Base-by-base conservation (phyloP, 2,888 invertebrate species). In the Rapana venosa region DNA sequence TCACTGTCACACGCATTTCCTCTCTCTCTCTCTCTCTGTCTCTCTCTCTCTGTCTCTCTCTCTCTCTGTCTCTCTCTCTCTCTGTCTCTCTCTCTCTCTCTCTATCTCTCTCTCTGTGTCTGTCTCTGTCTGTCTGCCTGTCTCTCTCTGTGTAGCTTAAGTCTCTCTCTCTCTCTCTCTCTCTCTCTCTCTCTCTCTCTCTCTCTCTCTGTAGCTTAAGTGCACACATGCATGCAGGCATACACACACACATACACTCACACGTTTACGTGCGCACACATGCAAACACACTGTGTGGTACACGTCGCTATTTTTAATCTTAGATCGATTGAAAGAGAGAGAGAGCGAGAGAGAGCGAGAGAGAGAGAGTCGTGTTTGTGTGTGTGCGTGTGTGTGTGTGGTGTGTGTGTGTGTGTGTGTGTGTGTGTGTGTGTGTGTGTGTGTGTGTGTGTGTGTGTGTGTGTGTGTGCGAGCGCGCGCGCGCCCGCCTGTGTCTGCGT, bases 161-260 rank as follows among this genome's bases (percentile, higher is more conserved):
- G 26, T 70, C 70, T 70, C 70, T 70, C 70, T 70, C 70, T 70
- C 70, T 70, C 70, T 70, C 70, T 70, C 70, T 70, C 77, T 32
- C 77, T 32, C 77, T 32, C 77, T 32, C 77, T 77, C 70, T 70
- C 70, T 70, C 70, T 70, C 70, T 26, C n/a, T 70, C 70, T 70
- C 70, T 70, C 70, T 70, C 70, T 70, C 70, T 70, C 70, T 70
- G 26, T 70, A 11, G 70, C 11, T 32, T 77, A 77, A 17, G n/a
- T n/a, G n/a, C n/a, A 47, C 47, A 8, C 47, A 47, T 47, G 47
- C 47, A 47, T 47, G 47, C 47, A 8, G 47, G 47, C 47, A 47
- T 47, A 47, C 47, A 47, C 47, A 47, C 47, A 47, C 8, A 47
- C 47, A 47, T 8, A 8, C 47, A 47, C 47, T n/a, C n/a, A n/a